Evolutionary conservation across 2,888 invertebrate genomes (phyloP).

Genomic region (Tuta absoluta): DNA sequence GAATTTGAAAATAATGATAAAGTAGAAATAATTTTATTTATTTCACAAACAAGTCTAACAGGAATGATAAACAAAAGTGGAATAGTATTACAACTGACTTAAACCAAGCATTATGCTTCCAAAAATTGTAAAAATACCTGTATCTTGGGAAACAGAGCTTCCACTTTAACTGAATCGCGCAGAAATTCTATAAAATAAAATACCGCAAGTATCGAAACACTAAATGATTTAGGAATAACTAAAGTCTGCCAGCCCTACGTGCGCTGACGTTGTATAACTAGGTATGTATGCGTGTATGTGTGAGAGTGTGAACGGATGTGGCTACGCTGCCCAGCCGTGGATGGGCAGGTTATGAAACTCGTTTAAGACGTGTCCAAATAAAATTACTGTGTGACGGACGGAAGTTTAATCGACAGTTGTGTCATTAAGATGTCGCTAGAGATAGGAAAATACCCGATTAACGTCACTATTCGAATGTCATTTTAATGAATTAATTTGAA

Average conservation of each 20-base stretch:
- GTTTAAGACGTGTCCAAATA: background rate
- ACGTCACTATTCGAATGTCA: background rate
- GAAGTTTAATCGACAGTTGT: constrained; percentile 28
- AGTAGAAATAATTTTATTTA: too few relatives aligned
- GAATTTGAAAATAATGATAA: too few relatives aligned
- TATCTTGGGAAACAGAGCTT: too few relatives aligned
- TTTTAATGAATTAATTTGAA: background rate
- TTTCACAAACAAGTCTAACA: too few relatives aligned
- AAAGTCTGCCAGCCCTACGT: background rate
- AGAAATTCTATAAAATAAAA: too few relatives aligned
- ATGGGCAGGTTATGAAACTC: constrained; percentile 5
- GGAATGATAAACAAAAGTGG: too few relatives aligned
- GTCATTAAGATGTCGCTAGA: background rate
- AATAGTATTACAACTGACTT: too few relatives aligned
- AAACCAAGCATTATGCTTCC: too few relatives aligned
- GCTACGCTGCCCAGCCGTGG: constrained; percentile 35
- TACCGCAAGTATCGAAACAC: too few relatives aligned
- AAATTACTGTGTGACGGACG: background rate
- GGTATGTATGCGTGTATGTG: constrained; percentile 32
- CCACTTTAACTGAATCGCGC: too few relatives aligned
- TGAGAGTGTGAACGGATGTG: constrained; percentile 59
- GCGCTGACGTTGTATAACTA: background rate
- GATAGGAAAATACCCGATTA: background rate
- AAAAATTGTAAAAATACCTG: too few relatives aligned
- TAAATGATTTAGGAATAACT: too few relatives aligned